Conservation (phyloP, 2,888 invertebrate genomes). For the Charanyca ferruginea region DNA sequence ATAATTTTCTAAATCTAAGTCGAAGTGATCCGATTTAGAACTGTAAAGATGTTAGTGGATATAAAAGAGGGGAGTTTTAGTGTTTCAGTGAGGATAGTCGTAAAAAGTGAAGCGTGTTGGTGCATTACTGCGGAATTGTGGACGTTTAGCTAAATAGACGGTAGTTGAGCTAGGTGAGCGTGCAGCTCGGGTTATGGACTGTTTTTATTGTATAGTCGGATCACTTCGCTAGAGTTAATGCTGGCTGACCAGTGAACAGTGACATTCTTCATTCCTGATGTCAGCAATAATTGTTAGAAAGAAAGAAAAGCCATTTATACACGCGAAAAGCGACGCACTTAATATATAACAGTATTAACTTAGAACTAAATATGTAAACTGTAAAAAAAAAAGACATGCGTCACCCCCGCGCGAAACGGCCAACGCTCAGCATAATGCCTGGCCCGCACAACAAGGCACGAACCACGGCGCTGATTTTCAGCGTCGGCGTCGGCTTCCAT, state of each 20-base stretch:
- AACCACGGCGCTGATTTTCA: too few relatives aligned
- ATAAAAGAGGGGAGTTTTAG: slow-evolving; percentile 41
- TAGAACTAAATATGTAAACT: too few relatives aligned
- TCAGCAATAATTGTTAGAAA: too few relatives aligned
- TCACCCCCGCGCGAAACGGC: too few relatives aligned
- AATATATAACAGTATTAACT: too few relatives aligned
- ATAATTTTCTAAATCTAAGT: slow-evolving; percentile 43
- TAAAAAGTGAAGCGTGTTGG: slow-evolving; percentile 39
- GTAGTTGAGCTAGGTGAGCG: slow-evolving; percentile 5
- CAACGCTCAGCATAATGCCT: too few relatives aligned
- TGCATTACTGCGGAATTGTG: slow-evolving; percentile 40
- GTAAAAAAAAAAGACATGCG: too few relatives aligned
- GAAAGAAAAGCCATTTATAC: too few relatives aligned
- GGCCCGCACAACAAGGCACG: too few relatives aligned
- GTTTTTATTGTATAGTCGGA: slow-evolving; percentile 2
- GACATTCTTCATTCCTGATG: neutral
- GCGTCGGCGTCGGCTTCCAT: too few relatives aligned
- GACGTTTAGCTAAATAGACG: slow-evolving; percentile 52
- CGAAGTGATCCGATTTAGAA: slow-evolving; percentile 47
- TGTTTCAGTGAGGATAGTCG: slow-evolving; percentile 22
- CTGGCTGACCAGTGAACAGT: too few relatives aligned
- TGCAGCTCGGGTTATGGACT: neutral
- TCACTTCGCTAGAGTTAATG: neutral
- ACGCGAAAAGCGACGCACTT: too few relatives aligned
- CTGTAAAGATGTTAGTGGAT: slow-evolving; percentile 32